Evolutionary conservation across 2,888 invertebrate species (phyloP), one percentile per base, ranked within the genome.

Genomic region (Galerucella calmariensis): DNA sequence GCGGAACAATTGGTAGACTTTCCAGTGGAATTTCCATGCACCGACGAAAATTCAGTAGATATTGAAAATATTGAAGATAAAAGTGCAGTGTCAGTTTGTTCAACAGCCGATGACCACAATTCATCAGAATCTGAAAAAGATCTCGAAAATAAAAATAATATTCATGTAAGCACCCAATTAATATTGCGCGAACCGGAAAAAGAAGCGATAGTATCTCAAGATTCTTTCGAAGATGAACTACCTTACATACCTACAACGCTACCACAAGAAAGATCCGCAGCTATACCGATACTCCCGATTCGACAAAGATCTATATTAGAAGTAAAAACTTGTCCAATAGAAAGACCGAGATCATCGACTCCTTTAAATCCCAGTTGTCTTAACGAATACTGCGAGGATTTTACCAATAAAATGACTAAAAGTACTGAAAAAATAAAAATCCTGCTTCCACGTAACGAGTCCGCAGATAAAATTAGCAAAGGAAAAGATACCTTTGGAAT

Each of bases 191-290:
- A 92, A 81, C 88, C 92, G 66, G 96, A 96, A 86, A 90, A 94
- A 78, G 93, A 93, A 79, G 92, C 92, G 2, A 89, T 96, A 61
- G 95, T 96, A 63, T 89, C 93, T 74, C 92, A 95, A 85, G 95
- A 95, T 84, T 95, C 95, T 56, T 94, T 95, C 84, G 95, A 95
- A 83, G 91, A 91, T 72, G 95, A 95, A 87, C 89, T 96, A 83
- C 96, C 96, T 2, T 96, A 95, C 86, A 92, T 96, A 83, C 96
- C 96, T 73, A 96, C 96, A n/a, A 96, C 96, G 71, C 88, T 96
- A 84, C 96, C 96, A 24, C 90, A 92, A 85, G 96, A 96, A 88
- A 92, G 96, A 78, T 93, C 95, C 16, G 91, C 94, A 77, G 95
- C 94, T 41, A 88, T 95, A 79, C 93, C 95, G 20, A 92, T 96